Conservation (phyloP, 2,797 vertebrate genomes). For the Buphagus erythrorhynchus region DNA sequence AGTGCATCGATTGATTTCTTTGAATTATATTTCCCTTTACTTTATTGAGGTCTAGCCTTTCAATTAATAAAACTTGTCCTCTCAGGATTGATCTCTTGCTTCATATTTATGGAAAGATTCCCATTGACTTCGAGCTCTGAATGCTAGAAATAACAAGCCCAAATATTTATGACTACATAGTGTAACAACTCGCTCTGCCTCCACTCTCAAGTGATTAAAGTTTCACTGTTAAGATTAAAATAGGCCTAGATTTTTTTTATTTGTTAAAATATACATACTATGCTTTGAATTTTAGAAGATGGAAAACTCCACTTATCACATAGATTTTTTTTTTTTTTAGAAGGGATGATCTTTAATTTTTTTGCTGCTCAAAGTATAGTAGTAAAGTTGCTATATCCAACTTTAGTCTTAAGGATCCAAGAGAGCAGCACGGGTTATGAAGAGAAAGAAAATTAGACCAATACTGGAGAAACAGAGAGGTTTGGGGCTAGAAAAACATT, state of each 20-base stretch:
- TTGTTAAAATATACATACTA: background rate
- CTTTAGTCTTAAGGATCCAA: background rate
- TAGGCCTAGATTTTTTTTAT: background rate
- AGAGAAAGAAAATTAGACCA: background rate
- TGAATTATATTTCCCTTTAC: background rate
- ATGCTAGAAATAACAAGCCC: background rate
- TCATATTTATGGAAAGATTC: constrained; percentile 1
- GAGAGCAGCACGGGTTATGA: background rate
- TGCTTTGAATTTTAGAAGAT: background rate
- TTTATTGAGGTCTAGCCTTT: background rate
- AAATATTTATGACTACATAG: background rate
- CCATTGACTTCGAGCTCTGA: background rate
- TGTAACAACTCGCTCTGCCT: background rate
- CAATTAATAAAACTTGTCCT: background rate
- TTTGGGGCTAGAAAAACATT: background rate
- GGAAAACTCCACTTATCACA: background rate
- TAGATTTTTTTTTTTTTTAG: background rate
- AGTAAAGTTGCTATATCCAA: background rate
- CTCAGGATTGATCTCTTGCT: background rate
- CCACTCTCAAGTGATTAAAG: background rate
- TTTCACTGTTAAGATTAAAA: background rate
- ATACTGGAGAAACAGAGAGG: background rate
- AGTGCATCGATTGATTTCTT: background rate
- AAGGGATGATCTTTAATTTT: background rate
- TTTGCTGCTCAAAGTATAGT: background rate